phyloP scores from a whole-genome alignment of 2,113 vertebrate genomes.

The Macrotus californicus region DNA sequence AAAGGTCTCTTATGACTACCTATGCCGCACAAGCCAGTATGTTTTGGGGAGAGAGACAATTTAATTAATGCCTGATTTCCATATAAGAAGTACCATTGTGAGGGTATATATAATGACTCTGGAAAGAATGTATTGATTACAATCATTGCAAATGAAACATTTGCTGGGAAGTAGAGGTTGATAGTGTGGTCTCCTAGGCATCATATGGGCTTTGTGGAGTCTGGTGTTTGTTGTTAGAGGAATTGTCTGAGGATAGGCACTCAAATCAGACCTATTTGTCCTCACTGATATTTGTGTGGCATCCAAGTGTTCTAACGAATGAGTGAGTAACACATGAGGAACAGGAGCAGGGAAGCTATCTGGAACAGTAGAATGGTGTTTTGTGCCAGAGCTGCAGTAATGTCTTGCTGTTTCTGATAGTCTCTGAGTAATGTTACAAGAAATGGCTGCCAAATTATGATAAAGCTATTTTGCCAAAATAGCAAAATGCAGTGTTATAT shows the following conservation, averaged over 20 bases:
- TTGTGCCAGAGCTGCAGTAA: neutral
- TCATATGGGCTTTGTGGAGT: neutral
- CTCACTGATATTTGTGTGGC: neutral
- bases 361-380: neutral
- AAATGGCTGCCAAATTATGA: neutral
- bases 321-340: neutral
- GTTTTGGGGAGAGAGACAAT: neutral
- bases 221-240: neutral
- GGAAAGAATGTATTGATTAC: neutral
- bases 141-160: neutral
- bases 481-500: neutral
- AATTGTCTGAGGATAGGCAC: neutral
- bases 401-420: neutral
- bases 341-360: neutral
- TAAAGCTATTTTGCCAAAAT: neutral
- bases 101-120: neutral
- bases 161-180: neutral
- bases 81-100: neutral
- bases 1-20: neutral
- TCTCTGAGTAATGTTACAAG: neutral
- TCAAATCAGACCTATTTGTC: neutral
- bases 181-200: neutral
- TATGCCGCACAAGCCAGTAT: neutral
- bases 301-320: neutral
- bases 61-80: neutral